Evolutionary conservation across 2,888 invertebrate genomes (phyloP).

Genomic region (Crepidodera aurea): DNA sequence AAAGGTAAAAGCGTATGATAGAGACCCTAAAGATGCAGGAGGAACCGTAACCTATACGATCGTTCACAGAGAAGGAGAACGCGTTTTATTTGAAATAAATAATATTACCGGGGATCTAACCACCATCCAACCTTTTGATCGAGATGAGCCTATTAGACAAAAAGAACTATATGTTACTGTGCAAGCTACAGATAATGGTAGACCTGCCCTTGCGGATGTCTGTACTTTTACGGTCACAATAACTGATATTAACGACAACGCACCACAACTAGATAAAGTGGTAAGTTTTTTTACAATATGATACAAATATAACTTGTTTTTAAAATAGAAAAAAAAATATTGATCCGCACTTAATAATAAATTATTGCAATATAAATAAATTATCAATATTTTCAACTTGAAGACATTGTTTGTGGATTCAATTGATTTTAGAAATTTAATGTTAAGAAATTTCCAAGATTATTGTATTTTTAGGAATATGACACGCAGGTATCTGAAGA

Average conservation of each 20-base stretch:
- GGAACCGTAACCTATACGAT: slow-evolving; percentile 86
- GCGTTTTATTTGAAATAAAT: slow-evolving; percentile 82
- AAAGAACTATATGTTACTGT: slow-evolving; percentile 88
- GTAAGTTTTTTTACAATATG: slow-evolving; percentile 63
- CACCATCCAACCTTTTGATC: slow-evolving; percentile 81
- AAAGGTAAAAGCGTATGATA: slow-evolving; percentile 76
- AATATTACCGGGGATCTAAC: slow-evolving; percentile 77
- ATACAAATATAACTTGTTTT: no score
- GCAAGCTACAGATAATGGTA: slow-evolving; percentile 91
- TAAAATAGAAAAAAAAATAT: slow-evolving; percentile 5
- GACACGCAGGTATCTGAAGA: slow-evolving; percentile 85
- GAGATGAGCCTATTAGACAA: slow-evolving; percentile 87
- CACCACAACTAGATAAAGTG: slow-evolving; percentile 81
- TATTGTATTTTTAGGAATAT: slow-evolving; percentile 65
- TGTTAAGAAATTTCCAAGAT: no score
- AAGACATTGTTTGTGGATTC: not conserved
- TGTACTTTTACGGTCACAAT: slow-evolving; percentile 93
- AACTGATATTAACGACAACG: slow-evolving; percentile 93
- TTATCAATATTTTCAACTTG: not conserved
- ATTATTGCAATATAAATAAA: no score
- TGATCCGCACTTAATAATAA: no score
- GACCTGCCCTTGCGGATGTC: slow-evolving; percentile 87
- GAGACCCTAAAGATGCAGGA: slow-evolving; percentile 77
- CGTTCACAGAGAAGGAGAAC: slow-evolving; percentile 76
- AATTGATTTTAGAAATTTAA: not conserved